Evolutionary conservation across 2,113 vertebrate genomes (phyloP).

Genomic region (Empidonax alnorum): DNA sequence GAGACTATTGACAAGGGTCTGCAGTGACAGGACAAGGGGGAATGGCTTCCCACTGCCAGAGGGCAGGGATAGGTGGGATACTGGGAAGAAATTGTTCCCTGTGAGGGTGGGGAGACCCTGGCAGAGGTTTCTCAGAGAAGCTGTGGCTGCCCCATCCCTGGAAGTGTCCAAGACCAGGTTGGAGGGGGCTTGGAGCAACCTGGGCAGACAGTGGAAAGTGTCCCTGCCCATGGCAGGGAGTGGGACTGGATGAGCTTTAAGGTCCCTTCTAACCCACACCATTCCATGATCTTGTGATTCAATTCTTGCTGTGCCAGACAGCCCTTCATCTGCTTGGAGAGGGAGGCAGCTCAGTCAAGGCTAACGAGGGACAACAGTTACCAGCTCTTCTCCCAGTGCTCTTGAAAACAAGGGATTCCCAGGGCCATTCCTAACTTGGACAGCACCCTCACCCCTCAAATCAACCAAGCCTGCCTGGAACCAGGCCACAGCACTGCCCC

Average conservation of each 20-base stretch:
- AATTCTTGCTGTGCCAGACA: not conserved
- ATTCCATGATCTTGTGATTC: not conserved
- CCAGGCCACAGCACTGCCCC: not conserved
- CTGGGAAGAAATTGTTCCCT: rapidly evolving
- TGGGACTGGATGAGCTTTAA: rapidly evolving
- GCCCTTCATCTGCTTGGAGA: not conserved
- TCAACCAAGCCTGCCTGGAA: not conserved
- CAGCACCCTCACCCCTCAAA: not conserved
- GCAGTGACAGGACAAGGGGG: not conserved
- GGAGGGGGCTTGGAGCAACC: rapidly evolving
- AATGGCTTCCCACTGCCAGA: not conserved
- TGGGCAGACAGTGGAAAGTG: rapidly evolving
- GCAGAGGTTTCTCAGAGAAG: not conserved
- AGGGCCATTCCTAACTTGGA: not conserved
- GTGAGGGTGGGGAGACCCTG: rapidly evolving
- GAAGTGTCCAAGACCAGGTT: rapidly evolving
- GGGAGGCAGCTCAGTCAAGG: not conserved
- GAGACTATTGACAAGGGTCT: rapidly evolving
- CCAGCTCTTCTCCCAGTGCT: not conserved
- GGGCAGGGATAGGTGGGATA: not conserved
- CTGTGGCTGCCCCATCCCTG: not conserved
- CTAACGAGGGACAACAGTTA: not conserved
- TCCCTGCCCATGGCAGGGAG: no score
- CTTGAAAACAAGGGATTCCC: not conserved
- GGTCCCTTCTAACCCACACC: not conserved